Evolutionary conservation across 2,888 invertebrate species (phyloP).

Genomic region (Hermaeophaga mercurialis): DNA sequence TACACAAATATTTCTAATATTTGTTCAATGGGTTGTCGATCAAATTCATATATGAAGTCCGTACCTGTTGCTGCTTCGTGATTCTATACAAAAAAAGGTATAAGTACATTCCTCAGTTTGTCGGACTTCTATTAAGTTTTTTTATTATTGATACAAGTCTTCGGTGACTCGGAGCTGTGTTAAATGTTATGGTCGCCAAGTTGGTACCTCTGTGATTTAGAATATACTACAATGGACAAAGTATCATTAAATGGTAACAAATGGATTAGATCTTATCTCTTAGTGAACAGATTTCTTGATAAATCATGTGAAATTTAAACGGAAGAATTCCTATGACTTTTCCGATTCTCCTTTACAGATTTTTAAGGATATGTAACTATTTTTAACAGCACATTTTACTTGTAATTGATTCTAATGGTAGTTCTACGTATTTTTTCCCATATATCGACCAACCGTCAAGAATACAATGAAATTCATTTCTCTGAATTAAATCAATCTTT

Average conservation of each 20-base stretch:
- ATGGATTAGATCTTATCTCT: constrained; percentile 26
- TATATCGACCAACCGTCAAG: constrained; percentile 9
- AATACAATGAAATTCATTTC: constrained; percentile 12
- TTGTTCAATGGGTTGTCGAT: too few species aligned
- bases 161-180: constrained; percentile 36
- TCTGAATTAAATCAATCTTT: background rate
- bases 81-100: constrained; percentile 30
- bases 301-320: constrained; percentile 32
- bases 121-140: constrained; percentile 35
- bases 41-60: constrained; percentile 4
- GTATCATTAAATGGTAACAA: constrained; percentile 31
- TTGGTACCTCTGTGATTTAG: constrained; percentile 39
- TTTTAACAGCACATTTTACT: constrained; percentile 14
- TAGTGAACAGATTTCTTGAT: constrained; percentile 26
- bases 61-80: constrained; percentile 15
- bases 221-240: constrained; percentile 29
- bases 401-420: constrained; percentile 12
- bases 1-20: too few species aligned
- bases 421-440: constrained; percentile 2
- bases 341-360: constrained; percentile 14
- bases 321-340: constrained; percentile 22
- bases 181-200: constrained; percentile 43
- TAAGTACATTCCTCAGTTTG: constrained; percentile 39
- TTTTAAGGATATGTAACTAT: constrained; percentile 27
- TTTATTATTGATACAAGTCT: constrained; percentile 34